Conservation (phyloP, 2,113 vertebrate species). For the Mustela lutreola region DNA sequence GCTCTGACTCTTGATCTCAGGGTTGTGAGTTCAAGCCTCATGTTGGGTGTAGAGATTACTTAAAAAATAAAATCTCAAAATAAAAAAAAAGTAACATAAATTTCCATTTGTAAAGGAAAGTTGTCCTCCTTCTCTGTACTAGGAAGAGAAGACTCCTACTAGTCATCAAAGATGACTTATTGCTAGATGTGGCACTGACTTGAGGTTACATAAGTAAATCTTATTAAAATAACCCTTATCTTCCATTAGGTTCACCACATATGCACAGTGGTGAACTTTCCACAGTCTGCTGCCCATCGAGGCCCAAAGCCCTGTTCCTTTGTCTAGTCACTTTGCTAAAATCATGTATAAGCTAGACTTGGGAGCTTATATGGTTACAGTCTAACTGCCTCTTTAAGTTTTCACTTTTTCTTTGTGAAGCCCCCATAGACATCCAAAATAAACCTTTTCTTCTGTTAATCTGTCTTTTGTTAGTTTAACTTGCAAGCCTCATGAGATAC, state of each 20-base stretch:
- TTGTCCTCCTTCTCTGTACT: neutral
- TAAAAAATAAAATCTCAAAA: neutral
- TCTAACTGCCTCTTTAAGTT: neutral
- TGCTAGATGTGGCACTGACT: neutral
- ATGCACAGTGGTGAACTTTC: neutral
- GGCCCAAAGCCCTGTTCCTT: neutral
- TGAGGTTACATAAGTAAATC: neutral
- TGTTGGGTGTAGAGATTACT: neutral
- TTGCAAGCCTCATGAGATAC: neutral
- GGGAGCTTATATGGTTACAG: too few relatives aligned
- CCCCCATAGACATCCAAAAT: neutral
- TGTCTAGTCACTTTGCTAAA: neutral
- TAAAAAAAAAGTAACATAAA: neutral
- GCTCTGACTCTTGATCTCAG: neutral
- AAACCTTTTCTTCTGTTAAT: neutral
- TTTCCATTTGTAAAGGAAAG: neutral
- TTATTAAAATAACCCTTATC: neutral
- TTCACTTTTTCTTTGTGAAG: neutral
- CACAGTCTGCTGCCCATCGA: neutral
- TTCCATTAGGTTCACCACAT: neutral
- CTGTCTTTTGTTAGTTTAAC: neutral
- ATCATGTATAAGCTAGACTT: neutral
- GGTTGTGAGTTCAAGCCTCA: neutral
- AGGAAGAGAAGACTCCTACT: neutral
- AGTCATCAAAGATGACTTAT: neutral